Conservation (phyloP, 1,140 invertebrate species). For the Drosophila saltans region DNA sequence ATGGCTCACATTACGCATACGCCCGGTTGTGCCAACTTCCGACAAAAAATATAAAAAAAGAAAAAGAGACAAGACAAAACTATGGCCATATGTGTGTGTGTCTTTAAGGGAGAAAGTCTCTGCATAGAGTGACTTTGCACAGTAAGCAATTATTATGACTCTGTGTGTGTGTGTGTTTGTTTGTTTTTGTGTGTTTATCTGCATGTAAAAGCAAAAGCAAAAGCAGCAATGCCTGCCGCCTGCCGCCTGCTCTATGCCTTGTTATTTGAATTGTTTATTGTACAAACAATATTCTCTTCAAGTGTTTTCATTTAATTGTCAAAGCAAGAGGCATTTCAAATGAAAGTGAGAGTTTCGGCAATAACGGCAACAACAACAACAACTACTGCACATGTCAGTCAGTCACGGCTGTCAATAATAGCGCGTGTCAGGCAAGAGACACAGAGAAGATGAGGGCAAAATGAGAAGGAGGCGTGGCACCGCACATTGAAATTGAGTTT, state of each 20-base stretch:
- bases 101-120: constrained; percentile 73
- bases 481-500: constrained; percentile 18
- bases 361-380: constrained; percentile 20
- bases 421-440: constrained; percentile 41
- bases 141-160: constrained; percentile 67
- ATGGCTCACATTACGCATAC: constrained; percentile 63
- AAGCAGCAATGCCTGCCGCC: constrained; percentile 6
- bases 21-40: constrained; percentile 63
- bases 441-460: constrained; percentile 25
- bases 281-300: constrained; percentile 74
- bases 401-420: constrained; percentile 70
- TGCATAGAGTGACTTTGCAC: constrained; percentile 25
- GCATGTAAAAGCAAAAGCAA: constrained; percentile 27
- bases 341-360: constrained; percentile 72
- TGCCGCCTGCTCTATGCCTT: constrained; percentile 19
- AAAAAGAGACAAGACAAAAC: constrained; percentile 14
- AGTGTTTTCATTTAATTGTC: constrained; percentile 69
- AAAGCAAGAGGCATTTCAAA: constrained; percentile 52
- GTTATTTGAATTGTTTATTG: constrained; percentile 72
- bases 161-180: constrained; percentile 26
- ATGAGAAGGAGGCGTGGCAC: constrained; percentile 18
- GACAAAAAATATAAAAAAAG: constrained; percentile 46
- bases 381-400: constrained; percentile 67
- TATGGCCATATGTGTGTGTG: constrained; percentile 25
- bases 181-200: constrained; percentile 34